Evolutionary conservation across 2,113 vertebrate species (phyloP).

Genomic region (Sapayoa aenigma): DNA sequence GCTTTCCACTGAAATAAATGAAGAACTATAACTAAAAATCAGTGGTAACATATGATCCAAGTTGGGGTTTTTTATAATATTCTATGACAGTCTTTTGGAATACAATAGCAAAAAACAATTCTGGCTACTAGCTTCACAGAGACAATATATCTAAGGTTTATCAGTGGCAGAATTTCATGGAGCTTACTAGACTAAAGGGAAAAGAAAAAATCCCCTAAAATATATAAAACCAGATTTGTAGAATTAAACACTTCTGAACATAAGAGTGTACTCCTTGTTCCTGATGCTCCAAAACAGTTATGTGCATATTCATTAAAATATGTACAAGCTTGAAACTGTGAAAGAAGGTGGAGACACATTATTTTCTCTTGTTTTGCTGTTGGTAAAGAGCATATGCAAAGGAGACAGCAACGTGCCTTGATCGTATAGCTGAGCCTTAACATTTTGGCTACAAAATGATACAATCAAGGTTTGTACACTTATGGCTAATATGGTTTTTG

Average conservation of each 20-base stretch:
- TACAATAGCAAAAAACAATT: not conserved
- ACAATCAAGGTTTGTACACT: not conserved
- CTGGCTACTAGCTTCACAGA: not conserved
- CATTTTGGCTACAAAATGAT: not conserved
- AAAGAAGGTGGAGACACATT: fast-evolving
- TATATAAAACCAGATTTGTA: not conserved
- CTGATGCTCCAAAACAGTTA: not conserved
- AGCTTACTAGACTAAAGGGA: not conserved
- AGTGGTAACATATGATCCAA: not conserved
- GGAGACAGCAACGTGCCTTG: not conserved
- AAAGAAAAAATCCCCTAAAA: not conserved
- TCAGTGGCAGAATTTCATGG: not conserved
- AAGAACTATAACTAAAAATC: slow-evolving; percentile 12
- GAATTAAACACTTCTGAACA: not conserved
- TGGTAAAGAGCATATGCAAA: not conserved
- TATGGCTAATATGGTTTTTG: not conserved
- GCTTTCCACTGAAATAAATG: not conserved
- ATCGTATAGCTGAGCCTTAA: not conserved
- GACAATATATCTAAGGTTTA: not conserved
- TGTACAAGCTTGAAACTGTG: not conserved
- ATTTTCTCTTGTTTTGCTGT: not conserved
- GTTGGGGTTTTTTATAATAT: not conserved
- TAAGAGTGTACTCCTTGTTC: not conserved
- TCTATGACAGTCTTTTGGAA: not conserved
- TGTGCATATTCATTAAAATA: not conserved